Evolutionary conservation across 2,797 vertebrate genomes (phyloP), one percentile per base, ranked within the genome.

Genomic region (Argentina silus): DNA sequence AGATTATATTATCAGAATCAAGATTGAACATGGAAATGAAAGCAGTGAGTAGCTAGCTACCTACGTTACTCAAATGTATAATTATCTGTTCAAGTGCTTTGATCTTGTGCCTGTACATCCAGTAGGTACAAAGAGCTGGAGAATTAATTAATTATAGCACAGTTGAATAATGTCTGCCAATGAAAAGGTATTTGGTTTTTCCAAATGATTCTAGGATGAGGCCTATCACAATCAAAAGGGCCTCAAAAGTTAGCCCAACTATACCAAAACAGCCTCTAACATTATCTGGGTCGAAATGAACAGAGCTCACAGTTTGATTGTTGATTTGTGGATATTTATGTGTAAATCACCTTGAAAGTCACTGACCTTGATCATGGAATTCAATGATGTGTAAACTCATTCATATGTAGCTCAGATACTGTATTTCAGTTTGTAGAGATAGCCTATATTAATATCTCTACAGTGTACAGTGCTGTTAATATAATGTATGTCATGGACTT

Each of bases 21-120:
- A 27, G 47, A 21, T 47, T 44, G 19, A 47, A 65, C 5, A 21
- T 10, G 12, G 43, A 63, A 44, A 69, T 1, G 48, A 48, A 76
- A 57, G 60, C n/a, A 60, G 42, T 5, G n/a, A 59, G 23, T 72
- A 69, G 60, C 70, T 17, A 77, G 67, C 72, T 19, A 10, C 51
- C 72, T 50, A 50, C 63, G 67, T 74, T 75, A 82, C 62, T 21
- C 36, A 74, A 69, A 85, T 81, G 74, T 81, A 60, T 73, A 71
- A 63, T 81, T 47, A 70, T 78, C 73, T 60, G 23, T 61, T 72
- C 73, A 48, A 74, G 72, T 65, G 75, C 63, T 43, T 85, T 74
- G 23, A 63, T 63, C 61, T 42, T 79, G 14, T 72, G 71, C 72
- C 55, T 77, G 67, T 63, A 50, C 74, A 72, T 74, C 74, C 72